Evolutionary conservation across 2,888 invertebrate genomes (phyloP).

Genomic region (Machimus rusticus): DNA sequence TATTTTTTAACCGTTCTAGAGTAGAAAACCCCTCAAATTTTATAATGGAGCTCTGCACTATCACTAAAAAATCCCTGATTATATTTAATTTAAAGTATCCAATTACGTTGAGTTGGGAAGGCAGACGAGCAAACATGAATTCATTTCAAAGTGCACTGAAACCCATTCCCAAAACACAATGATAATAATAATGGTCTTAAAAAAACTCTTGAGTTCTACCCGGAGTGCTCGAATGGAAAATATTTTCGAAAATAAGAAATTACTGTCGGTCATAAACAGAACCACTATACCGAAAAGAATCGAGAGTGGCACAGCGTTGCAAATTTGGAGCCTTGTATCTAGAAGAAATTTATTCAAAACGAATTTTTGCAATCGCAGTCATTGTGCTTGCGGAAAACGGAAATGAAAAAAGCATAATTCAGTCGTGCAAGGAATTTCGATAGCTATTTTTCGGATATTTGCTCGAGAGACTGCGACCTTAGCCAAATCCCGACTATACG

Average conservation of each 20-base stretch:
- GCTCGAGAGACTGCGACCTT: background rate
- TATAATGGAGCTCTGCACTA: too few relatives aligned
- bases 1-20: too few relatives aligned
- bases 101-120: too few relatives aligned
- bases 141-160: too few relatives aligned
- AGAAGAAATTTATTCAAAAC: background rate
- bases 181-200: background rate
- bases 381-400: background rate
- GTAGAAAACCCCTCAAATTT: too few relatives aligned
- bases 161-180: too few relatives aligned
- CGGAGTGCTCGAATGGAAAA: background rate
- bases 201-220: background rate
- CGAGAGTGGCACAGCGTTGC: background rate
- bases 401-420: slow-evolving; percentile 5
- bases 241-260: background rate
- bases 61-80: too few relatives aligned
- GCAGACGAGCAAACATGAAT: too few relatives aligned
- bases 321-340: background rate
- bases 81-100: too few relatives aligned
- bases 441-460: slow-evolving; percentile 11
- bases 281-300: background rate
- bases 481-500: background rate
- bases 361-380: slow-evolving; percentile 5
- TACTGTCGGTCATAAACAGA: background rate
- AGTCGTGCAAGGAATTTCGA: background rate